phyloP scores from a whole-genome alignment of 2,888 invertebrate genomes.

The Epirrita christyi region DNA sequence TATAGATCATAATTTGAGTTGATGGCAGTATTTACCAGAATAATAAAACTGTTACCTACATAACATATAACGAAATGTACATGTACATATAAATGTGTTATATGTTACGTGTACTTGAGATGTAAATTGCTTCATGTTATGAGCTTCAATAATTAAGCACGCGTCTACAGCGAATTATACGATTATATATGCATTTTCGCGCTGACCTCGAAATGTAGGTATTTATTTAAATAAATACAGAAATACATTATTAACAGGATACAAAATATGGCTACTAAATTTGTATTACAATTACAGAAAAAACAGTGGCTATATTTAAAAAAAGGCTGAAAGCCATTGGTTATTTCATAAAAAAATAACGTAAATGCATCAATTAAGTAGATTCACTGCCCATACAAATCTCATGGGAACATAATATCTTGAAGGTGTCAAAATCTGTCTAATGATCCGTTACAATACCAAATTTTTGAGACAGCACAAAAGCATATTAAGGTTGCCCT shows the following conservation, averaged over 20 bases:
- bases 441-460: slow-evolving; percentile 71
- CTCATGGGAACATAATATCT: slow-evolving; percentile 65
- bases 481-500: slow-evolving; percentile 57
- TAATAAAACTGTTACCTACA: too few relatives aligned
- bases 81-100: too few relatives aligned
- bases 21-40: not conserved
- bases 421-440: slow-evolving; percentile 65
- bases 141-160: not conserved
- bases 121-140: not conserved
- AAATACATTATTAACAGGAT: too few relatives aligned
- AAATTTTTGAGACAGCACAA: slow-evolving; percentile 60
- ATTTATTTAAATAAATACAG: too few relatives aligned
- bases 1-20: not conserved
- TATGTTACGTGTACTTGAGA: too few relatives aligned
- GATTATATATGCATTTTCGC: not conserved
- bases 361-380: slow-evolving; percentile 46
- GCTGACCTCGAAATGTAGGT: not conserved
- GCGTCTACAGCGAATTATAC: not conserved
- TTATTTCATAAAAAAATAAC: not conserved
- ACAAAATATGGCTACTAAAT: too few relatives aligned
- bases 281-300: too few relatives aligned
- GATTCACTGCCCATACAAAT: slow-evolving; percentile 47
- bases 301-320: not conserved
- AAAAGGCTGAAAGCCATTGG: not conserved
- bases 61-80: too few relatives aligned